phyloP scores from a whole-genome alignment of 2,888 invertebrate genomes.

The Sphaeridia pumilis region DNA sequence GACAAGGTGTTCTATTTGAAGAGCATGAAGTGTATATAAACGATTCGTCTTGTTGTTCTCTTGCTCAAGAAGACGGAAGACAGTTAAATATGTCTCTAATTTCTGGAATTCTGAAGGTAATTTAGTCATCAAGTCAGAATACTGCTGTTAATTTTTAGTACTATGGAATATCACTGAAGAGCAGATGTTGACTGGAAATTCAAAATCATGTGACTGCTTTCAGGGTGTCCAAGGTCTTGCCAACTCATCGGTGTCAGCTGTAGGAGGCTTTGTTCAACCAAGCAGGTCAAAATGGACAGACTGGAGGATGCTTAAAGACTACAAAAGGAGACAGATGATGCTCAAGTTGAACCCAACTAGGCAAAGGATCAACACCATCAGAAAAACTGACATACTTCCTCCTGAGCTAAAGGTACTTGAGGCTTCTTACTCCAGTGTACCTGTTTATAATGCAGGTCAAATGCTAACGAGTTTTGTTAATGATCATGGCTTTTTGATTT shows the following conservation, averaged over 20 bases:
- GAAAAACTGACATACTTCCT: slow-evolving; percentile 72
- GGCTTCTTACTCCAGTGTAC: too few relatives aligned
- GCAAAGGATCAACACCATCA: slow-evolving; percentile 65
- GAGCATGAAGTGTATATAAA: too few relatives aligned
- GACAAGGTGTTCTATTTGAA: too few relatives aligned
- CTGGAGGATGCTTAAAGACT: slow-evolving; percentile 75
- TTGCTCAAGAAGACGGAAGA: too few relatives aligned
- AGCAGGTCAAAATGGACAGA: slow-evolving; percentile 55
- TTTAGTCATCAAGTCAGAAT: too few relatives aligned
- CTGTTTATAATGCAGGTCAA: neutral
- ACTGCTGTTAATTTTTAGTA: too few relatives aligned
- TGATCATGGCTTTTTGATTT: slow-evolving; percentile 38
- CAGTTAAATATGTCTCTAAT: neutral
- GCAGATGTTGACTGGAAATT: too few relatives aligned
- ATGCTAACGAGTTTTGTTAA: too few relatives aligned
- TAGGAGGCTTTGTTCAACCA: slow-evolving; percentile 1
- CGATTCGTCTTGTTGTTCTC: too few relatives aligned
- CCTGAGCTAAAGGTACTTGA: slow-evolving; percentile 55
- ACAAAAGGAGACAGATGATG: slow-evolving; percentile 63
- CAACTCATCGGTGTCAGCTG: neutral
- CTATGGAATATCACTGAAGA: too few relatives aligned
- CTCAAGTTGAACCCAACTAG: slow-evolving; percentile 64
- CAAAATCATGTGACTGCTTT: too few relatives aligned
- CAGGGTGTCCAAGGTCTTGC: neutral
- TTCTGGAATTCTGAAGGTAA: neutral